Base-by-base conservation (phyloP, 2,888 invertebrate genomes). In the Syrphus vitripennis region DNA sequence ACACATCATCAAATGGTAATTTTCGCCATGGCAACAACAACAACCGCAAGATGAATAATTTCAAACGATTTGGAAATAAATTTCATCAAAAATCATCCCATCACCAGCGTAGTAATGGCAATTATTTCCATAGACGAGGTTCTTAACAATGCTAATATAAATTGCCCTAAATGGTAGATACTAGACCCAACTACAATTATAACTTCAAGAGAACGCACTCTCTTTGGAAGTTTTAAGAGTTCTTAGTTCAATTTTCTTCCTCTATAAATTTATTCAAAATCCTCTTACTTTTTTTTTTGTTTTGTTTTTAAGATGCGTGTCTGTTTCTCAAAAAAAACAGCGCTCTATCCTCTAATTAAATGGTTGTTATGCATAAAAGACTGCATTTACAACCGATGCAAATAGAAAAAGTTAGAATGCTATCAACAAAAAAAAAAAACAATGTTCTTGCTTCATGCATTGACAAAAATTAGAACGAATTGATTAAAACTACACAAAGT, bases 11-110 rank as follows among this genome's bases (percentile, higher is more conserved):
- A 55, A 87, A 87, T 26, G 88, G 88, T 67, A 74, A 89, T 72
- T 90, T 90, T 87, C 91, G 91, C 42, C 65, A 59, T 59, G 74
- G 21, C 89, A 89, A 31, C 89, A 90, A 31, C 89, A 90, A 76
- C 90, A 91, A 78, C 67, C 91, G 92, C 40, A 91, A 90, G 55
- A 91, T 90, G 88, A 91, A 90, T 53, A 92, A 91, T 88, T 90
- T 89, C 79, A 91, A 90, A 86, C 91, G 91, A 24, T 91, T 89
- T 82, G 89, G 88, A 45, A 87, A 89, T 31, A 89, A 89, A 87
- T 89, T 89, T 72, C 88, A 88, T 53, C 87, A 88, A 65, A 67
- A 87, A 61, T 42, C 83, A 34, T 83, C 88, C 48, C 88, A 88
- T 57, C 88, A 88, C 26, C 80, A 84, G 21, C 80, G 80, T 9